phyloP scores from a whole-genome alignment of 2,113 vertebrate genomes.

The Hemichromis elongatus region DNA sequence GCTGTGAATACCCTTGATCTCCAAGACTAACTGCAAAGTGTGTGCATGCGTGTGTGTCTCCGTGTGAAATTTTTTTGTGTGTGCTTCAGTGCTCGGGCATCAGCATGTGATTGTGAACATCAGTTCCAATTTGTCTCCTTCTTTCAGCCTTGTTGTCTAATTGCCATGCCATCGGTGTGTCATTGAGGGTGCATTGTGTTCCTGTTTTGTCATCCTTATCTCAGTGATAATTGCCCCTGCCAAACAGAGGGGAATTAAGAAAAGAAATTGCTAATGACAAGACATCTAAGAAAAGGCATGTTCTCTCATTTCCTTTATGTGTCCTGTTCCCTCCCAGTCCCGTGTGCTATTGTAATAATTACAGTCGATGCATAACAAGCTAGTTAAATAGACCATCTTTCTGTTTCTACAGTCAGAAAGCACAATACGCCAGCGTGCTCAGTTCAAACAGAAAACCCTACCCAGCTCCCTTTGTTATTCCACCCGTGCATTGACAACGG shows the following conservation, averaged over 20 bases:
- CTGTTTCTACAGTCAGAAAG: slow-evolving; percentile 55
- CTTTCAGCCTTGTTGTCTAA: slow-evolving; percentile 62
- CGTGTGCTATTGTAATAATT: slow-evolving; percentile 61
- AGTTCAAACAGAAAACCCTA: slow-evolving; percentile 60
- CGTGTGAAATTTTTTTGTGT: background rate
- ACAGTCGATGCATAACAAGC: slow-evolving; percentile 64
- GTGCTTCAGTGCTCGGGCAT: slow-evolving; percentile 22
- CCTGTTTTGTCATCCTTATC: slow-evolving; percentile 68
- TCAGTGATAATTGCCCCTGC: slow-evolving; percentile 63
- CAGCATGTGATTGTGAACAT: slow-evolving; percentile 60
- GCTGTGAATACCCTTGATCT: slow-evolving; percentile 42
- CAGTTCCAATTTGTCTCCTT: slow-evolving; percentile 64
- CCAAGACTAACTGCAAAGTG: slow-evolving; percentile 17
- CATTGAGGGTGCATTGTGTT: slow-evolving; percentile 62
- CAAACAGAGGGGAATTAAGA: slow-evolving; percentile 64
- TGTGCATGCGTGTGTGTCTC: background rate
- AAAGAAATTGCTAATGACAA: slow-evolving; percentile 69
- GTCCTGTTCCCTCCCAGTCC: slow-evolving; percentile 36
- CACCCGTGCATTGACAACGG: slow-evolving; percentile 66
- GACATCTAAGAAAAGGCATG: slow-evolving; percentile 60
- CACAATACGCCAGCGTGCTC: slow-evolving; percentile 55
- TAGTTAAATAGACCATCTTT: slow-evolving; percentile 60
- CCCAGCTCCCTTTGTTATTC: slow-evolving; percentile 69
- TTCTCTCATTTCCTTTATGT: slow-evolving; percentile 63
- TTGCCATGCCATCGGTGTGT: slow-evolving; percentile 62